Percentiles rank a stretch among this genome's conserved stretches.
Conservation (phyloP, 2,113 vertebrate genomes). For the Eleginops maclovinus region DNA sequence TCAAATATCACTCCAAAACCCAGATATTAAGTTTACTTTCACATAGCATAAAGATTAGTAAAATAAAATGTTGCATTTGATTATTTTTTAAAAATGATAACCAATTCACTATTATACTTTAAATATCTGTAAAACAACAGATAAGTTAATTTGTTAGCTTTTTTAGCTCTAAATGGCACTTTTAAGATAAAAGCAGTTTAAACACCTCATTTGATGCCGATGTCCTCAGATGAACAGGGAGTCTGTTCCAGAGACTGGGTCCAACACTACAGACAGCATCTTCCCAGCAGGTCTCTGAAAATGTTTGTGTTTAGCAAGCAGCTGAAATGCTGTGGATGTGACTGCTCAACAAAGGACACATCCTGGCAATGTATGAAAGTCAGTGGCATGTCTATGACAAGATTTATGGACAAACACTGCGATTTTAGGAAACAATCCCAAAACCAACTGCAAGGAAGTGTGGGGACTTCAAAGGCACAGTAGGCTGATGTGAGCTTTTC, state of each 20-base stretch:
- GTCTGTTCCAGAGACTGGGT: constrained; percentile 15
- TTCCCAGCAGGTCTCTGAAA: constrained; percentile 17
- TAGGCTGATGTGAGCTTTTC: not conserved
- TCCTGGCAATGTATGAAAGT: constrained; percentile 30
- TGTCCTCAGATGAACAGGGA: constrained; percentile 27
- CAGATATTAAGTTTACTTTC: not conserved
- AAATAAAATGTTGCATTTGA: no score
- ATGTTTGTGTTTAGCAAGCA: constrained; percentile 16
- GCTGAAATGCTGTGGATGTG: constrained; percentile 20
- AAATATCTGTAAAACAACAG: no score
- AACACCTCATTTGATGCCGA: not conserved
- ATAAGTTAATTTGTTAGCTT: no score
- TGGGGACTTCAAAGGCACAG: not conserved
- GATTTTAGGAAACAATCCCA: constrained; percentile 7
- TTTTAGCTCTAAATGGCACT: no score
- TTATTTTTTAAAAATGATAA: no score
- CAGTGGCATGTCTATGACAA: not conserved
- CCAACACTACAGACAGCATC: constrained; percentile 34
- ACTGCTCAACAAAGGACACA: constrained; percentile 4
- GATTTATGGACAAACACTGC: constrained; percentile 27
- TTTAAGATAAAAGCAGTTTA: no score
- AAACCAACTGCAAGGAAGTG: not conserved
- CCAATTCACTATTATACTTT: no score
- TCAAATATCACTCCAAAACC: not conserved
- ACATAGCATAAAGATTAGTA: not conserved